phyloP scores from a whole-genome alignment of 2,888 invertebrate species.

The Zygogramma bicolorata region DNA sequence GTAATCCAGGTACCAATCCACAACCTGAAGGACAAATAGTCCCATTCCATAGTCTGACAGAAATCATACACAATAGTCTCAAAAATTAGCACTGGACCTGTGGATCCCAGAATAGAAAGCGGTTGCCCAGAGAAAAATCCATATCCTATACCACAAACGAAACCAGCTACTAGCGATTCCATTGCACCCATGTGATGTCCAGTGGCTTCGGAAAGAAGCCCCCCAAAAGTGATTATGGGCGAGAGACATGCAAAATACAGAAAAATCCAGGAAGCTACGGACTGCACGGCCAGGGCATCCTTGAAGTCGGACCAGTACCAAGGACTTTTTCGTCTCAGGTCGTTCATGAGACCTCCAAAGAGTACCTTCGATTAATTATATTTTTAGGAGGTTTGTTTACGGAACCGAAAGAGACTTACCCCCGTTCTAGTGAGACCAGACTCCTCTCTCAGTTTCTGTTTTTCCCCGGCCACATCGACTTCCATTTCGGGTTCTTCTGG shows the following conservation, averaged over 20 bases:
- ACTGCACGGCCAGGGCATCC: conserved; percentile 92
- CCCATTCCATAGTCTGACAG: conserved; percentile 84
- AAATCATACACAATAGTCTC: conserved; percentile 97
- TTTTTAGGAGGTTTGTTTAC: background rate
- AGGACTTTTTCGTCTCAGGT: conserved; percentile 90
- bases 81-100: conserved; percentile 96
- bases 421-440: conserved; percentile 88
- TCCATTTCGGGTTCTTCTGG: conserved; percentile 82
- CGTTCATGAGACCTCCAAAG: conserved; percentile 76
- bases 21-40: conserved; percentile 94
- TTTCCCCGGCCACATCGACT: conserved; percentile 84
- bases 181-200: conserved; percentile 90
- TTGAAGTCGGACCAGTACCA: conserved; percentile 93
- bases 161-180: conserved; percentile 91
- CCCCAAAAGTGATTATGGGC: conserved; percentile 99
- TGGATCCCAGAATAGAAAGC: conserved; percentile 93
- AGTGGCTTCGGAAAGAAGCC: conserved; percentile 92
- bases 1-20: conserved; percentile 98
- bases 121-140: conserved; percentile 97
- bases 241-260: conserved; percentile 97
- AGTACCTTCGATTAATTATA: conserved; percentile 60
- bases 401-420: conserved; percentile 46
- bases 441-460: conserved; percentile 84
- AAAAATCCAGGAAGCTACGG: conserved; percentile 96
- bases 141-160: conserved; percentile 93